Base-by-base conservation (phyloP, 2,797 vertebrate genomes). In the Onychomys leucogaster region DNA sequence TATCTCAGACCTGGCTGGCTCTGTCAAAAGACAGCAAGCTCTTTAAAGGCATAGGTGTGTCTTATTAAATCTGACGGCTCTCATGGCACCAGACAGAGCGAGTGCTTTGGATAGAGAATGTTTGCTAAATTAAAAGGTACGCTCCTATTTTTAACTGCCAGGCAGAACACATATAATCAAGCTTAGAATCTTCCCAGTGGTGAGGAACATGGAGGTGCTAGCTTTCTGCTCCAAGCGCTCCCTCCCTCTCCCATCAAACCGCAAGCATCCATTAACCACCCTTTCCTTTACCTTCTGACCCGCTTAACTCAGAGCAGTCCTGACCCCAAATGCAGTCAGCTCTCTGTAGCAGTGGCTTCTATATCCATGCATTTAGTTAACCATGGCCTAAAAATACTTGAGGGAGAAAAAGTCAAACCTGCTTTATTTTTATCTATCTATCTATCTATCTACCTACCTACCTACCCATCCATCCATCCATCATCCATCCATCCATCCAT, bases 161-260 rank as follows among this genome's bases (percentile, higher is more conserved):
- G 63, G 43, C 21, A 97, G 43, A 94, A 94, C 67, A 82, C 17
- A 41, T 83, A 96, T 52, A 86, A 78, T 78, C 88, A 91, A 95
- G 27, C 94, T 83, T 63, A 52, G 93, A 95, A 46, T 86, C 73
- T 75, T 12, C 67, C 77, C n/a, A 34, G 25, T 19, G 25, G 52
- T 59, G 37, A 21, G 37, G 37, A 32, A 76, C 17, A 89, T 11
- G 46, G n/a, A 41, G 49, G 49, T 57, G 25, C n/a, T 71, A 41
- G 41, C 25, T 27, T 13, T 59, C 52, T 73, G 7, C 6, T 43
- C 67, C 25, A 88, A 29, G 65, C 16, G 3, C 3, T 2, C n/a
- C 49, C 17, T 34, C n/a, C 17, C 4, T 37, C 6, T 34, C 37
- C 10, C n/a, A 46, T 34, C 55, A 89, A 11, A 34, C 37, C 52